Evolutionary conservation across 1,140 invertebrate genomes (phyloP).

Genomic region (Microplitis mediator): DNA sequence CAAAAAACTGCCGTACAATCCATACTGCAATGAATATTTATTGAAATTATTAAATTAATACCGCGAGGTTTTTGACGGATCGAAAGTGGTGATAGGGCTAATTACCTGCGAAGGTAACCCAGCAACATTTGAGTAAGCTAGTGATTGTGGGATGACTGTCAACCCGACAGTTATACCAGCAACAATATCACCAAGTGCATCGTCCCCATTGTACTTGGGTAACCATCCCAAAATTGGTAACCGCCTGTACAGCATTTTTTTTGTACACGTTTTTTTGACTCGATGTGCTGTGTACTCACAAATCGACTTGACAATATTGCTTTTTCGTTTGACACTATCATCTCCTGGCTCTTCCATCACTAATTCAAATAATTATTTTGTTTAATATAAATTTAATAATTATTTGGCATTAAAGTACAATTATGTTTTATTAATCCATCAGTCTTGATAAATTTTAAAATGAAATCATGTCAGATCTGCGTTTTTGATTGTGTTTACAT

Average conservation of each 20-base stretch:
- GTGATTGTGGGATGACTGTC: constrained; percentile 80
- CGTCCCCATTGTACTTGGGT: constrained; percentile 71
- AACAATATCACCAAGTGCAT: constrained; percentile 78
- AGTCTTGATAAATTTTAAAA: no score
- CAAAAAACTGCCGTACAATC: constrained; percentile 89
- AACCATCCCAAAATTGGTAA: constrained; percentile 77
- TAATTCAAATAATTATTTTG: constrained; percentile 25
- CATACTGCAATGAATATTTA: constrained; percentile 69
- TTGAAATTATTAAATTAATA: neutral
- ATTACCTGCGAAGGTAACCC: constrained; percentile 74
- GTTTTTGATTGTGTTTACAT: no score
- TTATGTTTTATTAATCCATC: neutral
- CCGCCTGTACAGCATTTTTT: constrained; percentile 72
- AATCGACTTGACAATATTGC: constrained; percentile 42
- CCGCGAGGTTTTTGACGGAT: no score
- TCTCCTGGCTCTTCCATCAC: constrained; percentile 56
- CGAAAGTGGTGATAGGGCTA: neutral
- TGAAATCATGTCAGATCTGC: no score
- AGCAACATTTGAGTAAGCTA: constrained; percentile 86
- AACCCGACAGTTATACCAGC: constrained; percentile 86
- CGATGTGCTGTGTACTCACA: constrained; percentile 51
- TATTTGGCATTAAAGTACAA: neutral
- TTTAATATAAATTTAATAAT: neutral
- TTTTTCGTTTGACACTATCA: constrained; percentile 44
- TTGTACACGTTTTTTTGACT: constrained; percentile 60